Conservation (phyloP, 2,888 invertebrate species). For the Limnephilus lunatus region DNA sequence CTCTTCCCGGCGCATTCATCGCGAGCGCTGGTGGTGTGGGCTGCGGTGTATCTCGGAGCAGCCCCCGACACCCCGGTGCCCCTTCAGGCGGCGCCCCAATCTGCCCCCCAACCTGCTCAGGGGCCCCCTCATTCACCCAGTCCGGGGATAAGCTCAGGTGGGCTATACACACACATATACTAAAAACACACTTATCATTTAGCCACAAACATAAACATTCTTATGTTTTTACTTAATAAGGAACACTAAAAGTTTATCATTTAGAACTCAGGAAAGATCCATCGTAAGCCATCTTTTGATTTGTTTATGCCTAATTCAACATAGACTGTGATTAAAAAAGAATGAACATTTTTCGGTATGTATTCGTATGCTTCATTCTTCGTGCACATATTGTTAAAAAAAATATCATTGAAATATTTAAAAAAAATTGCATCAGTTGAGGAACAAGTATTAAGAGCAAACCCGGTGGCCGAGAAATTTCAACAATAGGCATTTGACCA, state of each 20-base stretch:
- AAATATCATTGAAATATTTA: too few relatives aligned
- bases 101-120: slow-evolving; percentile 66
- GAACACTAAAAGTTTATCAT: too few relatives aligned
- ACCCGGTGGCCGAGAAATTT: too few relatives aligned
- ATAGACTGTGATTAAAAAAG: too few relatives aligned
- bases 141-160: slow-evolving; percentile 4
- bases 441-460: too few relatives aligned
- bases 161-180: background rate
- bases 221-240: too few relatives aligned
- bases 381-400: too few relatives aligned
- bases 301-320: too few relatives aligned
- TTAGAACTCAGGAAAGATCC: background rate
- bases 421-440: too few relatives aligned
- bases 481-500: too few relatives aligned
- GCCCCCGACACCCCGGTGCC: slow-evolving; percentile 65
- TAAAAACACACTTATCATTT: background rate
- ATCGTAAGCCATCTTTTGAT: background rate
- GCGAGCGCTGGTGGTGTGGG: slow-evolving; percentile 90
- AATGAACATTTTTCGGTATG: too few relatives aligned
- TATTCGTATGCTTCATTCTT: too few relatives aligned
- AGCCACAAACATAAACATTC: background rate
- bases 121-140: slow-evolving; percentile 38
- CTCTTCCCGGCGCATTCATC: slow-evolving; percentile 92
- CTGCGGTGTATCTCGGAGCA: slow-evolving; percentile 86
- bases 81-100: slow-evolving; percentile 55